A percentile compares a stretch with the other conserved stretches of the same genome.
Conservation (phyloP, 2,797 vertebrate genomes). For the Nannoperca australis region DNA sequence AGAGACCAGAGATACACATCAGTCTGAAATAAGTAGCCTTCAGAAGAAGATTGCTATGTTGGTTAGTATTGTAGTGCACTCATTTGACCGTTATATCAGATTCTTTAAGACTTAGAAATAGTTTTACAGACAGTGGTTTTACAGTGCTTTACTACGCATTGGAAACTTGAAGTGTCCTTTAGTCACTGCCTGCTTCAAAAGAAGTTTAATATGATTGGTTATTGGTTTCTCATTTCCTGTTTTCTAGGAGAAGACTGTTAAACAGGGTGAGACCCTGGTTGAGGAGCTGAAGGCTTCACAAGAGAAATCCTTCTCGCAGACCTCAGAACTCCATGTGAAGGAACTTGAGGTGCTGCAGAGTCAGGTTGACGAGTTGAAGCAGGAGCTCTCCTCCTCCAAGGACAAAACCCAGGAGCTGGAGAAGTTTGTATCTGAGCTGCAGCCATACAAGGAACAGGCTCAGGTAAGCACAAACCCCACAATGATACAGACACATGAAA, state of each 20-base stretch:
- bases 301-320: slow-evolving; percentile 83
- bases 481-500: background rate
- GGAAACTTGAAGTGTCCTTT: background rate
- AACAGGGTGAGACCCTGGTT: slow-evolving; percentile 78
- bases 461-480: slow-evolving; percentile 79
- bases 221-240: slow-evolving; percentile 3
- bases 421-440: slow-evolving; percentile 86
- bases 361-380: slow-evolving; percentile 79
- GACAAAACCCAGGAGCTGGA: slow-evolving; percentile 82
- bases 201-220: slow-evolving; percentile 2
- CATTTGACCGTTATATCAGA: background rate
- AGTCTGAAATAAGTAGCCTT: slow-evolving; percentile 84
- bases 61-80: slow-evolving; percentile 81
- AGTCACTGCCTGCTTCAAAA: background rate
- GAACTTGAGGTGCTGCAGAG: slow-evolving; percentile 79
- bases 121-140: background rate
- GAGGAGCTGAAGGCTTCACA: slow-evolving; percentile 85
- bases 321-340: slow-evolving; percentile 80
- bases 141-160: background rate
- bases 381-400: slow-evolving; percentile 80
- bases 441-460: slow-evolving; percentile 87
- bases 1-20: slow-evolving; percentile 80
- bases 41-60: slow-evolving; percentile 85
- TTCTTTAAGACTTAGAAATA: background rate
- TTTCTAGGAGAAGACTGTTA: slow-evolving; percentile 86